Evolutionary conservation across 2,888 invertebrate species (phyloP).

Genomic region (Carterocephalus palaemon): DNA sequence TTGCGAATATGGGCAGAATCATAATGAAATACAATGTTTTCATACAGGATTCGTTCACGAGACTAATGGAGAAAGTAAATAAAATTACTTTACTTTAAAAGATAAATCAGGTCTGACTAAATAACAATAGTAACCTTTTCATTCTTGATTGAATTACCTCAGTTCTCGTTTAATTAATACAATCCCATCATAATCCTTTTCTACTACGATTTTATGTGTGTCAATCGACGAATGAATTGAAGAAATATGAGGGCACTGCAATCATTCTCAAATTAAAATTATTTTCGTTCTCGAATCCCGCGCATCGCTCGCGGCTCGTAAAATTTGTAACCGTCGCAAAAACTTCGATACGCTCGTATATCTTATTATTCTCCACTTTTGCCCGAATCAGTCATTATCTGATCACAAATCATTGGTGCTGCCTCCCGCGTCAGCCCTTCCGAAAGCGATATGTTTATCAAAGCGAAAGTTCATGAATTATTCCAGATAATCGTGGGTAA

Average conservation of each 20-base stretch:
- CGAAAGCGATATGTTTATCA: conserved; percentile 41
- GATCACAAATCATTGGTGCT: conserved; percentile 52
- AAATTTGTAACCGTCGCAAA: conserved; percentile 39
- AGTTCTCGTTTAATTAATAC: too few relatives aligned
- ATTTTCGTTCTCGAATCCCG: conserved; percentile 9
- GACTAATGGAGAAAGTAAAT: too few relatives aligned
- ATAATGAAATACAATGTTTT: too few relatives aligned
- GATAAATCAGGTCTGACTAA: too few relatives aligned
- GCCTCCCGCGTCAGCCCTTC: conserved; percentile 35
- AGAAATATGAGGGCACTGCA: too few relatives aligned
- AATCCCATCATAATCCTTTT: too few relatives aligned
- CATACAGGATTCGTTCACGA: too few relatives aligned
- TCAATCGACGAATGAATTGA: too few relatives aligned
- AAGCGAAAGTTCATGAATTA: conserved; percentile 48
- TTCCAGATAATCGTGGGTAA: conserved; percentile 53
- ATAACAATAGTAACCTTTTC: too few relatives aligned
- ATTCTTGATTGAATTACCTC: too few relatives aligned
- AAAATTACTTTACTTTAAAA: too few relatives aligned
- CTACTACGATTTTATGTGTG: too few relatives aligned
- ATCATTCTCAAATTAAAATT: conserved; percentile 19
- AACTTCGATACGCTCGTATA: conserved; percentile 31
- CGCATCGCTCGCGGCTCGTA: conserved; percentile 28
- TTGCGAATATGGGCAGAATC: background rate
- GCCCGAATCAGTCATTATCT: conserved; percentile 45
- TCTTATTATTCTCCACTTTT: conserved; percentile 37